Evolutionary conservation across 2,113 vertebrate species (phyloP).

Genomic region (Eudyptes chrysolophus): DNA sequence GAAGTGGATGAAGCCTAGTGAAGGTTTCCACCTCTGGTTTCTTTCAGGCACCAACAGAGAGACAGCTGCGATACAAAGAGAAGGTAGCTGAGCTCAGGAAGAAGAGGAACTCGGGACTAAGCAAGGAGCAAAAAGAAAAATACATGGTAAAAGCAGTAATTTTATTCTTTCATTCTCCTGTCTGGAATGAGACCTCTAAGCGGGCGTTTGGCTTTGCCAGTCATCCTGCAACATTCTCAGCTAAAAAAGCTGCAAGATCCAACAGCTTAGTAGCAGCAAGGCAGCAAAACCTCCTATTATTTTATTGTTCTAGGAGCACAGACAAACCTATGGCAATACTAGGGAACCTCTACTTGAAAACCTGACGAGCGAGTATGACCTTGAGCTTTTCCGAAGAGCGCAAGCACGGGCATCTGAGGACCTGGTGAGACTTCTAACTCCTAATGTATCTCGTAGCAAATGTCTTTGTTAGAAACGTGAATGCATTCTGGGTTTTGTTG

Average conservation of each 20-base stretch:
- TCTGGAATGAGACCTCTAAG: background rate
- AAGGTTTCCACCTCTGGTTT: background rate
- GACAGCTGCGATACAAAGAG: slow-evolving; percentile 94
- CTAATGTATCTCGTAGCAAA: background rate
- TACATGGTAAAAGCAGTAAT: slow-evolving; percentile 83
- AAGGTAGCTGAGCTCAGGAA: slow-evolving; percentile 97
- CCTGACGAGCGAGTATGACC: slow-evolving; percentile 97
- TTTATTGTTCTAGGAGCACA: slow-evolving; percentile 83
- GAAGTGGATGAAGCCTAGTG: background rate
- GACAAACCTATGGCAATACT: slow-evolving; percentile 89
- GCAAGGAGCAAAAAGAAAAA: slow-evolving; percentile 98
- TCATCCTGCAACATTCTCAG: background rate
- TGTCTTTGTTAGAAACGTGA: background rate
- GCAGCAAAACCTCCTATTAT: background rate
- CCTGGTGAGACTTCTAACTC: slow-evolving; percentile 79
- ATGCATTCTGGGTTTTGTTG: background rate
- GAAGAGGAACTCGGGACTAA: slow-evolving; percentile 89
- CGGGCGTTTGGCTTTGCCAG: background rate
- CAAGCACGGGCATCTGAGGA: slow-evolving; percentile 97
- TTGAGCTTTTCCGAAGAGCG: slow-evolving; percentile 97
- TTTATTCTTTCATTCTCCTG: background rate
- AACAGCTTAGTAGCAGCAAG: background rate
- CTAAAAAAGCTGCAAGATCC: background rate
- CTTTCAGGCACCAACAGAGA: slow-evolving; percentile 88
- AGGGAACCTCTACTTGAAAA: slow-evolving; percentile 95